Conservation (phyloP, 2,797 vertebrate species). For the Sardinella longiceps region DNA sequence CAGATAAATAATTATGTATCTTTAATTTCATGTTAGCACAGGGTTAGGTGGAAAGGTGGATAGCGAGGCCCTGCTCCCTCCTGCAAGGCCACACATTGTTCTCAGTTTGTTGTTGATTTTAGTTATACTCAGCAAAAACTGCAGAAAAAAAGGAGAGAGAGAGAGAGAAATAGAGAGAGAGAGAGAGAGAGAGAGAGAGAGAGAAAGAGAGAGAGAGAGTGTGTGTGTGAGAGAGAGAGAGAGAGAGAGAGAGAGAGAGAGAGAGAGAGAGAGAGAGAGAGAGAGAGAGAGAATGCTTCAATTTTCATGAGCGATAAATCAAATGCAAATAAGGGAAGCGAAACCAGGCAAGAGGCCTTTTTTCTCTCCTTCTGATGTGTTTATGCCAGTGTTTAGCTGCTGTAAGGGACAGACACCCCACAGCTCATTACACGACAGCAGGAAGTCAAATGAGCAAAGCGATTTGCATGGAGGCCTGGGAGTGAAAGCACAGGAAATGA, state of each 20-base stretch:
- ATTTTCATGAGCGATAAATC: neutral
- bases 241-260: neutral
- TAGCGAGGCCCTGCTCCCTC: neutral
- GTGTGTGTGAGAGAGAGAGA: neutral
- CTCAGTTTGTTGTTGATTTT: neutral
- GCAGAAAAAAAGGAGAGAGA: neutral
- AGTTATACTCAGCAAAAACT: neutral
- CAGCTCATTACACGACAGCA: neutral
- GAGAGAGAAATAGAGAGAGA: neutral
- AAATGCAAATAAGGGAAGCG: neutral
- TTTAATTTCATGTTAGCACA: too few relatives aligned
- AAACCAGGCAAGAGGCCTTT: neutral
- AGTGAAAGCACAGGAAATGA: neutral
- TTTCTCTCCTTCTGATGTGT: neutral
- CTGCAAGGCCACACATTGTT: neutral
- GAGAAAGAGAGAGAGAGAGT: neutral
- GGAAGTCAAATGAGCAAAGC: conserved; percentile 1
- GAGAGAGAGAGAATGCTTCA: neutral
- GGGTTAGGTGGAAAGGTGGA: neutral
- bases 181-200: neutral
- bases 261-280: neutral
- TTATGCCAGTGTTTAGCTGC: conserved; percentile 6
- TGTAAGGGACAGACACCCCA: conserved; percentile 4
- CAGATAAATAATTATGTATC: neutral
- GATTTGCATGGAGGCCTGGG: conserved; percentile 22